Conservation (phyloP, 2,888 invertebrate genomes). For the Cephus rjabovi region DNA sequence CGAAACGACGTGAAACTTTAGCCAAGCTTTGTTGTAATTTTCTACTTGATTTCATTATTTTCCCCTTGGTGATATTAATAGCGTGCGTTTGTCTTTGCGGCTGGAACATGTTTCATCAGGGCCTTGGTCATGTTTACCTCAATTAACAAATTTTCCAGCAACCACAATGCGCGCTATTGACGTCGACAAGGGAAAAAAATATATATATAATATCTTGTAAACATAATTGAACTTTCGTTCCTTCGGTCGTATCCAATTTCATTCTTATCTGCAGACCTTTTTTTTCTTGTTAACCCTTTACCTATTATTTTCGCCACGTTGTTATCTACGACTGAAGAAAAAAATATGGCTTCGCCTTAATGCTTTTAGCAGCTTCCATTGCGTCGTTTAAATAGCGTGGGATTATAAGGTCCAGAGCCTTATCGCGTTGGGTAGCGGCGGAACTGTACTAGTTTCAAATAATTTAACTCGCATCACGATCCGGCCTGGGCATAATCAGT, state of each 20-base stretch:
- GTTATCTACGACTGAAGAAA: neutral
- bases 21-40: neutral
- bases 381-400: neutral
- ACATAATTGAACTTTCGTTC: neutral
- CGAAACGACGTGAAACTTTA: neutral
- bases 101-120: neutral
- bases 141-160: too few relatives aligned
- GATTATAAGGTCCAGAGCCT: neutral
- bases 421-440: neutral
- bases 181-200: too few relatives aligned
- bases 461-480: neutral
- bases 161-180: too few relatives aligned
- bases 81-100: neutral
- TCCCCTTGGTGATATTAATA: neutral
- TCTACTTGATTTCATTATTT: neutral
- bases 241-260: neutral
- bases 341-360: neutral
- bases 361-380: neutral
- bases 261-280: neutral
- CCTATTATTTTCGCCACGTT: neutral
- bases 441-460: neutral
- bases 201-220: too few relatives aligned
- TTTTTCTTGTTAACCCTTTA: neutral
- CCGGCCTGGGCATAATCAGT: neutral
- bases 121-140: too few relatives aligned